Evolutionary conservation across 2,797 vertebrate species (phyloP).

Genomic region (Danio jaintianensis): DNA sequence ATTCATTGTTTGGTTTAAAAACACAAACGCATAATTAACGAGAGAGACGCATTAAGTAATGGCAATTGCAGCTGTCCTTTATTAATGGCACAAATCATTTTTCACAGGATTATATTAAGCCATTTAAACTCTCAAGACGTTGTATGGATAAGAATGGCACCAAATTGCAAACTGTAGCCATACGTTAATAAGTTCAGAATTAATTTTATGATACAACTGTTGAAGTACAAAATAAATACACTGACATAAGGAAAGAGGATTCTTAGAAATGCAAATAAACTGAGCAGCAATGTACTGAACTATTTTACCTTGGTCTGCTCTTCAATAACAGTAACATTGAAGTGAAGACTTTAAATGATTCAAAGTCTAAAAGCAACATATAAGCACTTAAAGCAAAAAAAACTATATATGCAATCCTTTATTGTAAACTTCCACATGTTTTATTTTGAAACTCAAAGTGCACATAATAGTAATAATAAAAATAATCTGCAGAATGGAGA

Average conservation of each 20-base stretch:
- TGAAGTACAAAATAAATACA: constrained; percentile 74
- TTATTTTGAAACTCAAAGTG: constrained; percentile 20
- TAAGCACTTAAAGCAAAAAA: constrained; percentile 21
- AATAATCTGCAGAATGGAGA: constrained; percentile 7
- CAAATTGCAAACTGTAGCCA: constrained; percentile 61
- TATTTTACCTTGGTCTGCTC: constrained; percentile 39
- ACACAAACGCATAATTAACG: constrained; percentile 60
- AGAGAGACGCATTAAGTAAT: constrained; percentile 60
- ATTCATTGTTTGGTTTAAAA: background rate
- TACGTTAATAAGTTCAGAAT: constrained; percentile 52
- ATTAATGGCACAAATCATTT: constrained; percentile 76
- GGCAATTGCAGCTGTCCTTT: constrained; percentile 74
- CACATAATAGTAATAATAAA: constrained; percentile 14
- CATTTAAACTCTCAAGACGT: constrained; percentile 61
- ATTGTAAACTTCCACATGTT: constrained; percentile 9
- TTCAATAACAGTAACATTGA: constrained; percentile 23
- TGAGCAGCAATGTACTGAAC: constrained; percentile 49
- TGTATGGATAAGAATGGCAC: constrained; percentile 58
- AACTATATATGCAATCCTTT: constrained; percentile 14
- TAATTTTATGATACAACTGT: constrained; percentile 62
- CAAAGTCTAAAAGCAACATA: constrained; percentile 3
- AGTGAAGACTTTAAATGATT: background rate
- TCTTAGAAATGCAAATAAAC: constrained; percentile 55
- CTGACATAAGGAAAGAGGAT: constrained; percentile 65
- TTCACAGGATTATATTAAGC: constrained; percentile 70